Evolutionary conservation across 1,140 invertebrate genomes (phyloP), one percentile per base, ranked within the genome.

Genomic region (Aphelenchoides besseyi): DNA sequence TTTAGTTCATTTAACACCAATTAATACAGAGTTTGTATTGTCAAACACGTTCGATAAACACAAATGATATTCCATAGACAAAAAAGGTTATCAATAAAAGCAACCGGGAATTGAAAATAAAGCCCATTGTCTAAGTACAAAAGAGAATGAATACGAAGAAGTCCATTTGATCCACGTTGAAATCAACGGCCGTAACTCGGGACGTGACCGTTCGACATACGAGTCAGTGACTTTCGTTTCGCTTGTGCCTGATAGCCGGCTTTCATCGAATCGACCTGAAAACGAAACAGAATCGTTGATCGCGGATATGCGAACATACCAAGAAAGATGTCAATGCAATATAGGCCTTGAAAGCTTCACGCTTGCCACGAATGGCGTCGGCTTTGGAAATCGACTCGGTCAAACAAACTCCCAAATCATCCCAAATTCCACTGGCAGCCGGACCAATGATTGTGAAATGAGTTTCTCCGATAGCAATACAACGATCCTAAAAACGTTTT

Each of bases 341-440:
- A 68, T 72, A 78, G 23, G 76, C 76, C 53, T 69, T 48, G 37
- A 80, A 80, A 9, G 78, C 76, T 72, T 78, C 76, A 28, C 76
- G 59, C 52, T 78, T 78, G n/a, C 76, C 76, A 16, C 76, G 76
- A 0, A 80, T 54, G 16, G 73, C 33, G 26, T 78, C 76, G 12
- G 69, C 69, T 33, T 80, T 81, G 23, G 77, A 59, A 55, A 78
- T 53, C 23, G 77, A 30, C 33, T 78, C 72, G 16, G 76, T 78
- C 2, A 78, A 3, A 3, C 64, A 77, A 9, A 71, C 78, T 32
- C 78, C 76, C 9, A 78, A 33, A 61, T 78, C 76, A 28, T 78
- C 76, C 76, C 76, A 78, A 41, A 33, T 68, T 30, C 33, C 37
- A 26, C 36, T 59, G 29, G 79, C 66, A 55, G 23, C 29, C 28